These are phyloP conservation scores for Hyperopisus bebe DNA, from an alignment of 2,113 vertebrate species.

Conservation along the genomic window DNA sequence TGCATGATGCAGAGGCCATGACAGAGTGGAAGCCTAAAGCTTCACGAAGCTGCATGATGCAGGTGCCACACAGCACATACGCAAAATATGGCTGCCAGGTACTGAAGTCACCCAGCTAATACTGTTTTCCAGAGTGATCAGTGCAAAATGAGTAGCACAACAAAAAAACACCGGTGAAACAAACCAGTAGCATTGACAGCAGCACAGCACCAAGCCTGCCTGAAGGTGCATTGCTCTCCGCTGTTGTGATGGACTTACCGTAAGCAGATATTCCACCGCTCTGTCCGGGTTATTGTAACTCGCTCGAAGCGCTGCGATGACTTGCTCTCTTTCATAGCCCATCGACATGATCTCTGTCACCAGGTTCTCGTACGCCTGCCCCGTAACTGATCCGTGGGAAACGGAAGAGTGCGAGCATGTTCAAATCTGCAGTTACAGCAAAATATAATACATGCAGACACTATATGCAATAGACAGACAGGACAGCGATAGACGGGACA, in stretches of 20 bases:
- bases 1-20: background rate
- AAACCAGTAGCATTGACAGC: background rate
- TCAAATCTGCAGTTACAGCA: background rate
- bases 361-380: constrained; percentile 65
- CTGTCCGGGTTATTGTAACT: constrained; percentile 70
- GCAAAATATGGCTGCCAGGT: background rate
- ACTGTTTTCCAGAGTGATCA: background rate
- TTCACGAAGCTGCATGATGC: background rate
- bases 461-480: background rate
- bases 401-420: background rate
- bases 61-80: background rate
- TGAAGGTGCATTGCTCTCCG: background rate
- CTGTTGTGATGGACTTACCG: constrained; percentile 40
- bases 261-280: constrained; percentile 67
- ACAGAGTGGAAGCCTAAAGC: background rate
- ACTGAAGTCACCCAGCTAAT: background rate
- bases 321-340: constrained; percentile 64
- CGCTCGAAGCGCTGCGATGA: constrained; percentile 59
- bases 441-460: background rate
- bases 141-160: background rate
- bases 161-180: background rate
- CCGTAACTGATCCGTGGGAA: constrained; percentile 52
- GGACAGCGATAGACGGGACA: too few species aligned
- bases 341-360: constrained; percentile 69
- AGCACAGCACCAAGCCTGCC: background rate